These are phyloP conservation scores for Rhombomys opimus DNA, from an alignment of 2,113 vertebrate genomes.

Conservation along the genomic window DNA sequence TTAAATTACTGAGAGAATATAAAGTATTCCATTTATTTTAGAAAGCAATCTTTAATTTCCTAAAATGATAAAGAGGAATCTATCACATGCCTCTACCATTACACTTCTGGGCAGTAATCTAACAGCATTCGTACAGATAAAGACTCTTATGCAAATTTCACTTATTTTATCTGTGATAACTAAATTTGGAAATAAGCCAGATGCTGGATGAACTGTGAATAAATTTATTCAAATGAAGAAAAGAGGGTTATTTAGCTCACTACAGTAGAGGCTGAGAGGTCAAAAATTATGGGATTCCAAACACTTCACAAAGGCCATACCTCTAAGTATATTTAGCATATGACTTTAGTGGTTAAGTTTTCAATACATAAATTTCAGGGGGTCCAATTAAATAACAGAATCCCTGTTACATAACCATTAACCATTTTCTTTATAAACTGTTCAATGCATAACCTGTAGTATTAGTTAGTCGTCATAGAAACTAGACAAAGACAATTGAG, in stretches of 20 bases:
- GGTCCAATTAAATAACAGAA: not conserved
- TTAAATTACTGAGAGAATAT: not conserved
- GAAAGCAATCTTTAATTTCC: constrained; percentile 32
- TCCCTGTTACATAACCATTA: not conserved
- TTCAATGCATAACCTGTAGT: not conserved
- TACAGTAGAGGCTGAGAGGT: not conserved
- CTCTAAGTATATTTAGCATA: not conserved
- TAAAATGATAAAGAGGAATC: constrained; percentile 17
- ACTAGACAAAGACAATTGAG: not conserved
- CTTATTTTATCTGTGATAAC: not conserved
- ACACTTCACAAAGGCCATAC: too few species aligned
- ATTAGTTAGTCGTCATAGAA: not conserved
- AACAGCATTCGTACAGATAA: constrained; percentile 11
- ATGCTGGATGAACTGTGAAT: not conserved
- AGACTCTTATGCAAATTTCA: constrained; percentile 19
- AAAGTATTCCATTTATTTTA: not conserved
- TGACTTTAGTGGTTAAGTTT: not conserved
- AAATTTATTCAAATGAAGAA: not conserved
- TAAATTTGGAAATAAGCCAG: constrained; percentile 38
- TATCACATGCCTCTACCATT: not conserved
- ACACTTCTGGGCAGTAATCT: not conserved
- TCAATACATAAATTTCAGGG: not conserved
- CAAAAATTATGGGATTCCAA: not conserved
- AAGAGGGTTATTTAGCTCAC: not conserved
- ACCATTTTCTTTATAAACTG: not conserved